Percentiles rank a stretch among this genome's conserved stretches.
These are phyloP conservation scores for Elymnias hypermnestra DNA, from an alignment of 1,140 invertebrate species.

Conservation along the genomic window DNA sequence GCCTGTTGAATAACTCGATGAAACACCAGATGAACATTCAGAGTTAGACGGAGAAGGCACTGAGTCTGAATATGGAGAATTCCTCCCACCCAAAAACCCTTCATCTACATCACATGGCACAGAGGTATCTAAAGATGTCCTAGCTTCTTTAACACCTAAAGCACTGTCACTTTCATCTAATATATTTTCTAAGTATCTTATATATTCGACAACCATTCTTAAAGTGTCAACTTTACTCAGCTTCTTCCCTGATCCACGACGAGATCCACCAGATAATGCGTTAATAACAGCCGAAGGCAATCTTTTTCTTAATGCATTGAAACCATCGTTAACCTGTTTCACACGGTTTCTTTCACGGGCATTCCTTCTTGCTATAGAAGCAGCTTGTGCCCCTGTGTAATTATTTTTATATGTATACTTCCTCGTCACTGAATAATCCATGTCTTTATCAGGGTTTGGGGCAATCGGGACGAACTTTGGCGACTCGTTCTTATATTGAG, in stretches of 20 bases:
- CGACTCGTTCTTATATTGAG: slow-evolving; percentile 31
- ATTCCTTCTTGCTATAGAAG: slow-evolving; percentile 92
- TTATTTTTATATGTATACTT: slow-evolving; percentile 81
- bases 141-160: slow-evolving; percentile 29
- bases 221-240: slow-evolving; percentile 97
- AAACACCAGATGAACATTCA: slow-evolving; percentile 78
- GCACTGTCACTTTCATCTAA: slow-evolving; percentile 81
- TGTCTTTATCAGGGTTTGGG: slow-evolving; percentile 56
- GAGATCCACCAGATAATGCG: slow-evolving; percentile 81
- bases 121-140: slow-evolving; percentile 30
- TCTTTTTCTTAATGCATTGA: slow-evolving; percentile 89
- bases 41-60: slow-evolving; percentile 83
- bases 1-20: slow-evolving; percentile 66
- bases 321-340: slow-evolving; percentile 96
- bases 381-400: slow-evolving; percentile 81
- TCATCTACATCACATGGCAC: slow-evolving; percentile 43
- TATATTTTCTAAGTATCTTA: slow-evolving; percentile 88
- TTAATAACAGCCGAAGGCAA: slow-evolving; percentile 86
- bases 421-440: slow-evolving; percentile 51
- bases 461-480: slow-evolving; percentile 70
- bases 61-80: slow-evolving; percentile 79
- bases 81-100: slow-evolving; percentile 59
- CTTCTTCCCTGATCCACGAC: slow-evolving; percentile 87
- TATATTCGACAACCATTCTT: slow-evolving; percentile 95
- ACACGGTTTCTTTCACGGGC: slow-evolving; percentile 96